Conservation (phyloP, 2,797 vertebrate genomes). For the Cephalopachus bancanus region DNA sequence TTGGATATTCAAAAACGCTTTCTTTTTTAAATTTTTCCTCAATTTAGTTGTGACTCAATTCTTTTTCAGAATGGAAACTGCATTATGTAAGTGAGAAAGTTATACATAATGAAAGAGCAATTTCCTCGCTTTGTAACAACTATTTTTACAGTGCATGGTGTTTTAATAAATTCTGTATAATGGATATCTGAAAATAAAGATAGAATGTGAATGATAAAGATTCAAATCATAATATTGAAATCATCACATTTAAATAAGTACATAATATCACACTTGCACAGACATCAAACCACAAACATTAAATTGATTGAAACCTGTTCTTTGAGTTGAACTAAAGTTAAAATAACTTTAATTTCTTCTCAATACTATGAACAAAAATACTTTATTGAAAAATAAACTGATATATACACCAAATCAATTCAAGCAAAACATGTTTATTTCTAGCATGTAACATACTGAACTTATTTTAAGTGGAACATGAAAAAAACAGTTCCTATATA, state of each 20-base stretch:
- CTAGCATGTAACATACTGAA: background rate
- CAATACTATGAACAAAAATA: conserved; percentile 32
- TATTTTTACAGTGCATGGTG: background rate
- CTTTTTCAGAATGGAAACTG: conserved; percentile 15
- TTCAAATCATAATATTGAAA: conserved; percentile 39
- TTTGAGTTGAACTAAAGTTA: conserved; percentile 23
- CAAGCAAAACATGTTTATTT: conserved; percentile 46
- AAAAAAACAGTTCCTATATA: background rate
- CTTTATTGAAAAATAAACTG: conserved; percentile 4
- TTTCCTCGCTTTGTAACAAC: conserved; percentile 26
- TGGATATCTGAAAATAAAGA: conserved; percentile 19
- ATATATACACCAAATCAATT: background rate
- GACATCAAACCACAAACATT: background rate
- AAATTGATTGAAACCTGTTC: background rate
- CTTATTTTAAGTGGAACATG: background rate
- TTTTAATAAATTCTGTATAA: background rate
- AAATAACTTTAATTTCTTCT: conserved; percentile 49
- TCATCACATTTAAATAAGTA: conserved; percentile 23
- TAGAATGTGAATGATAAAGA: conserved; percentile 16
- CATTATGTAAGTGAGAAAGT: conserved; percentile 11
- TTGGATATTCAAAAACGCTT: background rate
- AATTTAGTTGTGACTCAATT: conserved; percentile 35
- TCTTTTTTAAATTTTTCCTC: conserved; percentile 33
- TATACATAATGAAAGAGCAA: conserved; percentile 7
- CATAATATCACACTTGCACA: background rate